phyloP scores from a whole-genome alignment of 2,113 vertebrate genomes.

The Sporophila hypoxantha region DNA sequence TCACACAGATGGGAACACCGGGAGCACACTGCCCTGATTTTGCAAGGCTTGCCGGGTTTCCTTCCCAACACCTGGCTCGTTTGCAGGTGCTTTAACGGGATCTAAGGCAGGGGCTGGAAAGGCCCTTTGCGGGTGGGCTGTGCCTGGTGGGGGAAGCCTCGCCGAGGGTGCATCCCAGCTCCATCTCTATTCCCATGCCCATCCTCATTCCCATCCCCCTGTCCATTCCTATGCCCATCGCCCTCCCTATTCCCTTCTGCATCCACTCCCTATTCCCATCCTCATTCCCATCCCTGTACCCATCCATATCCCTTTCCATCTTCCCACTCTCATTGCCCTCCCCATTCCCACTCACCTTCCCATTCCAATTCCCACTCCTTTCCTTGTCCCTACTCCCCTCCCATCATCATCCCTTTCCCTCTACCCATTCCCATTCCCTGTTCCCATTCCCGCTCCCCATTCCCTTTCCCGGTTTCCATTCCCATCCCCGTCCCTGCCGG shows the following conservation, averaged over 20 bases:
- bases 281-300: background rate
- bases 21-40: fast-evolving
- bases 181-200: no score
- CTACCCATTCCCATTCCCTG: background rate
- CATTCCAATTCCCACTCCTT: no score
- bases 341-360: fast-evolving
- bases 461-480: no score
- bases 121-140: background rate
- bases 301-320: fast-evolving
- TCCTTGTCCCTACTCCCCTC: no score
- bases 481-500: background rate
- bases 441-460: no score
- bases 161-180: fast-evolving
- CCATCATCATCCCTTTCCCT: background rate
- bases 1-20: fast-evolving
- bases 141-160: fast-evolving
- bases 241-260: no score
- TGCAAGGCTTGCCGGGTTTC: fast-evolving
- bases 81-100: fast-evolving
- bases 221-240: background rate
- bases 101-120: fast-evolving
- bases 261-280: background rate
- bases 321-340: no score
- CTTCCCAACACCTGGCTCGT: fast-evolving
- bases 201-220: no score